Evolutionary conservation across 2,888 invertebrate genomes (phyloP), one percentile per base, ranked within the genome.

Genomic region (Oligia fasciuncula): DNA sequence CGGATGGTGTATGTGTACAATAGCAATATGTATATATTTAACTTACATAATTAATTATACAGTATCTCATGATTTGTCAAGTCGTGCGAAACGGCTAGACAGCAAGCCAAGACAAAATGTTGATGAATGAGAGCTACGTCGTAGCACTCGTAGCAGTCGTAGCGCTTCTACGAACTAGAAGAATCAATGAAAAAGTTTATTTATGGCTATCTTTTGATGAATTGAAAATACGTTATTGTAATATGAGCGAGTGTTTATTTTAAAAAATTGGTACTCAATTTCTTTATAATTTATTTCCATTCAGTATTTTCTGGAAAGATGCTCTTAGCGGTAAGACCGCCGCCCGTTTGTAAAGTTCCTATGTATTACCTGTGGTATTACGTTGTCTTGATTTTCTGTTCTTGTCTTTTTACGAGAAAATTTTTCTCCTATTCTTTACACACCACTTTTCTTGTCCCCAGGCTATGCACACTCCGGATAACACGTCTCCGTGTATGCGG

Each of bases 401-500:
- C 23, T 57, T n/a, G 4, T 57, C 9, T 11, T 57, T 9, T 57
- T n/a, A 57, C 57, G 4, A 57, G n/a, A 11, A 11, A 2, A 1
- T 2, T 60, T 13, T 60, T 60, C 2, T 60, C 19, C 8, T 1
- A 68, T 49, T 51, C 60, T 85, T 11, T 3, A 63, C 29, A 85
- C 23, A 40, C 9, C 0, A 2, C 5, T 29, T 49, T 69, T 80
- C 13, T 84, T 94, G 97, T 87, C 60, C 63, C 11, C 97, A 99
- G 99, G 97, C 97, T 99, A 93, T 99, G 99, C 97, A 99, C 99
- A 74, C 97, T 99, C 91, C 99, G 99, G 87, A 97, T 99, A 92
- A 98, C 99, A 51, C 98, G 99, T 86, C 97, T 99, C 85, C 94
- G 95, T 14, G 97, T 97, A 67, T 96, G 96, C 91, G 96, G 96